Conservation (phyloP, 1,140 invertebrate genomes). For the Kradibia gibbosae region DNA sequence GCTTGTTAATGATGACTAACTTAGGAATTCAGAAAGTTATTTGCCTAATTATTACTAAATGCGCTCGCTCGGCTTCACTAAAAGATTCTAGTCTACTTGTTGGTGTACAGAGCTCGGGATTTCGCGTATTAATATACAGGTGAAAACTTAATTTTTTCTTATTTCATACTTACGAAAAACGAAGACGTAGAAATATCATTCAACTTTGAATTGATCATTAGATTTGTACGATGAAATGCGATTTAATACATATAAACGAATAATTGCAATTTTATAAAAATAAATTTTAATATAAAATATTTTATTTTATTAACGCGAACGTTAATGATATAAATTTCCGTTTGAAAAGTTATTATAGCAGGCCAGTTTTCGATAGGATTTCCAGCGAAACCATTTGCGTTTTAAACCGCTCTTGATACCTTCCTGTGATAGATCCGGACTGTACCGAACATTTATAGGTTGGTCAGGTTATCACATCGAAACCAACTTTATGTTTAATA, state of each 20-base stretch:
- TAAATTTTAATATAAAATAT: background rate
- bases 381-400: conserved; percentile 35
- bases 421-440: conserved; percentile 31
- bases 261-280: background rate
- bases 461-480: conserved; percentile 18
- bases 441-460: conserved; percentile 30
- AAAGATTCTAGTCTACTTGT: no score
- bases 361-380: conserved; percentile 23
- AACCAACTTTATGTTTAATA: conserved; percentile 23
- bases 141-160: no score
- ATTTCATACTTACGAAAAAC: no score
- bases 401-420: conserved; percentile 41
- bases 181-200: no score
- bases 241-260: background rate
- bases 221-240: background rate
- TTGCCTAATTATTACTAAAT: no score
- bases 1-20: no score
- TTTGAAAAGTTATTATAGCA: background rate
- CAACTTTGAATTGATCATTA: background rate
- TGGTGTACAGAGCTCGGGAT: no score
- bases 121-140: no score
- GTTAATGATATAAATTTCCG: conserved; percentile 39
- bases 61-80: no score
- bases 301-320: background rate
- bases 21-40: no score